These are phyloP conservation scores for Philopotamus ludificatus DNA, from an alignment of 1,140 invertebrate species.

Conservation along the genomic window DNA sequence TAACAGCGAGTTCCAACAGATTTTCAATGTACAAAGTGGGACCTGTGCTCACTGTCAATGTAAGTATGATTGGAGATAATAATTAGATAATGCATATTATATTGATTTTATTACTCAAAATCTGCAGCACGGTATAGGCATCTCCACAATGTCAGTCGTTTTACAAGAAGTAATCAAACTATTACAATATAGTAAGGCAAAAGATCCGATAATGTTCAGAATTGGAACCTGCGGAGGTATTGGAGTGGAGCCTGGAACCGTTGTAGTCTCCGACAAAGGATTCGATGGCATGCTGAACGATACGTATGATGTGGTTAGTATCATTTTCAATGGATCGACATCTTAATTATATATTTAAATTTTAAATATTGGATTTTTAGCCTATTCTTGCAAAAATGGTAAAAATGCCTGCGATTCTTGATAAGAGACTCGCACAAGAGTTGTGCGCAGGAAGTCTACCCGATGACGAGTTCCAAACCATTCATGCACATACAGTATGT, in stretches of 20 bases:
- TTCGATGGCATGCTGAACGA: conserved; percentile 67
- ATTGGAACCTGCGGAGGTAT: conserved; percentile 81
- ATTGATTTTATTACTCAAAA: too few species aligned
- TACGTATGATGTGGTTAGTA: conserved; percentile 65
- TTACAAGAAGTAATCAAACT: conserved; percentile 82
- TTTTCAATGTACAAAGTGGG: conserved; percentile 94
- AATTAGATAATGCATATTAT: too few species aligned
- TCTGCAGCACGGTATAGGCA: conserved; percentile 88
- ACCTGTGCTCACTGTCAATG: conserved; percentile 83
- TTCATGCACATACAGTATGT: conserved; percentile 86
- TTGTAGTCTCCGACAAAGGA: conserved; percentile 72
- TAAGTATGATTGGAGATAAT: conserved; percentile 72
- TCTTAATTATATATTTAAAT: too few species aligned
- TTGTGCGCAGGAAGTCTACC: conserved; percentile 62
- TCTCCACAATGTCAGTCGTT: conserved; percentile 75
- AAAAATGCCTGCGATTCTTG: conserved; percentile 48
- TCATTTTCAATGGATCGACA: too few species aligned
- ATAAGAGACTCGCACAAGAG: conserved; percentile 48
- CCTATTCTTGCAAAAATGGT: conserved; percentile 78
- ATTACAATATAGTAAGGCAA: conserved; percentile 69
- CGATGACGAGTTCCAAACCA: conserved; percentile 67
- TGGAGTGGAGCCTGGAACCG: conserved; percentile 69
- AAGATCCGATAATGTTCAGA: conserved; percentile 74
- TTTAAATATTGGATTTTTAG: too few species aligned
- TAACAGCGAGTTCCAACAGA: conserved; percentile 78